Evolutionary conservation across 2,888 invertebrate genomes (phyloP), one percentile per base, ranked within the genome.

Genomic region (Aleiodes testaceus): DNA sequence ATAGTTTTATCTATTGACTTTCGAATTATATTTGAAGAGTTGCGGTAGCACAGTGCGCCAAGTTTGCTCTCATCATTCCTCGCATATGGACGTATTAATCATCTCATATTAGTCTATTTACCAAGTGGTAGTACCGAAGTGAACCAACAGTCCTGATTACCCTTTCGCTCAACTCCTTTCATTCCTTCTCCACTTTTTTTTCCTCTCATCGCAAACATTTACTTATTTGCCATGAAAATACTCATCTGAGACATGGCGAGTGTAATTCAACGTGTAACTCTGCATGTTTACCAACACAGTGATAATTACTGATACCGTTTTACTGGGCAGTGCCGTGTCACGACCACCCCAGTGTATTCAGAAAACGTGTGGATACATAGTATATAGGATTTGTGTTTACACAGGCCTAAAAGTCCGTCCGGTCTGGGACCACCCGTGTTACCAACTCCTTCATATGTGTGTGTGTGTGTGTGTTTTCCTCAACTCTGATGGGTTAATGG

Each of bases 241-340:
- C 36, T 36, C 36, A 36, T 36, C 36, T 36, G 36, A 36, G 36
- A 36, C 36, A 36, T 36, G 7, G 36, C 36, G 9, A 36, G 11
- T 36, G 36, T 36, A 36, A 36, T 36, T 36, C 11, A 36, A 36
- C 36, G 36, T 36, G 36, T 36, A 36, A 36, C 36, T 36, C 9
- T 36, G 7, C 36, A 36, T 82, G 83, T 83, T 85, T 84, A 80
- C 83, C 79, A 80, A 84, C 82, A 83, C 78, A 11, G 61, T 77
- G 81, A 80, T 84, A 85, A 85, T 85, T 85, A 82, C 83, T 80
- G 81, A 83, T 84, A 82, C 81, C 80, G 80, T 80, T 83, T 83
- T 79, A 83, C 82, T 80, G 80, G 78, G 73, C 69, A 73, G 73
- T 72, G 73, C 68, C 52, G 44, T 63, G 63, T 63, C 63, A 50